Evolutionary conservation across 2,113 vertebrate species (phyloP), one percentile per base, ranked within the genome.

Genomic region (Picathartes gymnocephalus): DNA sequence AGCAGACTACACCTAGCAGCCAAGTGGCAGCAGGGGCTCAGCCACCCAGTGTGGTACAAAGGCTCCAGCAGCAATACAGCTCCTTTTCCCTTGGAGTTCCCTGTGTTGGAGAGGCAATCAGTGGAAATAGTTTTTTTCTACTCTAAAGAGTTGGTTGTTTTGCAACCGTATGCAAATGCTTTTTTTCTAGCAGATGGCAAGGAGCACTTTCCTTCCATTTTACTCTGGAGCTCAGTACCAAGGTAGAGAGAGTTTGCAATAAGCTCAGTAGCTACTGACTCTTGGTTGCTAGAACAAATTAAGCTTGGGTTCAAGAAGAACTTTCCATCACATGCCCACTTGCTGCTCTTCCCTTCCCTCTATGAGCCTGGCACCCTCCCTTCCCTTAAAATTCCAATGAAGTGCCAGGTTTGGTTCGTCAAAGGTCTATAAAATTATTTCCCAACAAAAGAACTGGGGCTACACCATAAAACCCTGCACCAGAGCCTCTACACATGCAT

Each of bases 401-500:
- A 35, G 5, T 13, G n/a, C 39, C 35, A 24, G 13, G 28, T 57
- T 73, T 42, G 18, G 24, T 45, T 81, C 33, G 56, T 39, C 0
- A 0, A 22, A 62, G 15, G 7, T 54, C 69, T 62, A 3, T 78
- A 65, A 77, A 77, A 54, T 58, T 19, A 25, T 13, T 77, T 37
- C 12, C 25, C 27, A 78, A 2, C 27, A 33, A 30, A 44, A 51
- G 35, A 9, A 19, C 7, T 33, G 47, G 6, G 25, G 5, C 2
- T 74, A 19, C 37, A 68, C 21, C 27, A 7, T 10, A 33, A 8
- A 56, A 37, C 33, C 42, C 42, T 31, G 7, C 5, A 13, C n/a
- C 30, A 15, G 4, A 7, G 0, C 54, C 24, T 51, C 44, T 37
- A 4, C 21, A 40, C 22, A 4, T 4, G 21, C 20, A 7, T 33